Base-by-base conservation (phyloP, 2,113 vertebrate genomes). In the Alligator sinensis region DNA sequence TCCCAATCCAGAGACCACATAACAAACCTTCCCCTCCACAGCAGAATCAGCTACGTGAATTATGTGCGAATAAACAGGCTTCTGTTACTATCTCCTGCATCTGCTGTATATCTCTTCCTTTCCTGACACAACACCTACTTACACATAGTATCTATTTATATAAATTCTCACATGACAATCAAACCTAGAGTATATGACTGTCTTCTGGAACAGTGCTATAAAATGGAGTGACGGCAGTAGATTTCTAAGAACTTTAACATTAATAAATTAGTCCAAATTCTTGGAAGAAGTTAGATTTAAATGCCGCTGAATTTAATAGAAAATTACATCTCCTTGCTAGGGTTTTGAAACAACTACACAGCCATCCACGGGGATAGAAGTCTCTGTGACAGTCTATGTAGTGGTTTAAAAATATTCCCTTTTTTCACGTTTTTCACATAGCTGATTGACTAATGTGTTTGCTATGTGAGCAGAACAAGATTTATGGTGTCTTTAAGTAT, bases 401-500 rank as follows among this genome's bases (percentile, higher is more conserved):
- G 84, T 72, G 57, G 12, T 76, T 83, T 93, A 87, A 94, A 63
- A 4, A 79, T 1, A 87, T 80, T 64, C 30, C 25, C 18, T 75
- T 57, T 3, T 59, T 86, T 59, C 17, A 16, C 17, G 12, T 55
- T 60, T 91, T 87, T 74, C 77, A 70, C 82, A 72, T 38, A 82
- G 47, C 9, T 47, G 47, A 47, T 47, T 47, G 0, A 3, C 14
- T 59, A 47, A 72, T 11, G 11, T 27, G 27, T 77, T 89, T 77
- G 61, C 34, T 19, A 64, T 0, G 54, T 21, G 19, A 18, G n/a
- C 66, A 70, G 83, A 74, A 8, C 17, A 91, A 91, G 77, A 91
- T 2, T 75, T 22, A 70, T n/a, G 68, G 81, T 76, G 6, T 28
- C 22, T 92, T 93, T 24, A 90, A 85, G 91, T 91, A 96, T 77